phyloP scores from a whole-genome alignment of 2,797 vertebrate species.

The Phoxinus dragarum region DNA sequence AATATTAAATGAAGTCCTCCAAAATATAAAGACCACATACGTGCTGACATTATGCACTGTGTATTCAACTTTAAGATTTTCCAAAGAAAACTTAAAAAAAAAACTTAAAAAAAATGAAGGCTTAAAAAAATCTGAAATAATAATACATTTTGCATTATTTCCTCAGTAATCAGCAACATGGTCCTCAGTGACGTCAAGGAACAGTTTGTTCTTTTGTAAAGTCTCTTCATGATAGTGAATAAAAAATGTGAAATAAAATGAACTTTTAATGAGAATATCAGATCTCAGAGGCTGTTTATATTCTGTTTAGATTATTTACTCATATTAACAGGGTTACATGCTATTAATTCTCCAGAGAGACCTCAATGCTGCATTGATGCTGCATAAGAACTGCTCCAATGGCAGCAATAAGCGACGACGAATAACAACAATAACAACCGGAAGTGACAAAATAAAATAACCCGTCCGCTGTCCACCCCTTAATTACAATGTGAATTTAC shows the following conservation, averaged over 20 bases:
- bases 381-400: background rate
- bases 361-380: slow-evolving; percentile 10
- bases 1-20: slow-evolving; percentile 20
- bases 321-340: background rate
- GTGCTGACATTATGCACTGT: background rate
- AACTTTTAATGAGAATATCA: no score
- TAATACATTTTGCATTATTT: background rate
- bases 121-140: background rate
- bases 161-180: background rate
- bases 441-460: slow-evolving; percentile 31
- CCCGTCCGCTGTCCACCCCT: background rate
- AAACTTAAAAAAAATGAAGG: no score
- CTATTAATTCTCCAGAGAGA: background rate
- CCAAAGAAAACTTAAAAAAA: background rate
- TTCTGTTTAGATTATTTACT: background rate
- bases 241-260: background rate
- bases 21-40: slow-evolving; percentile 60
- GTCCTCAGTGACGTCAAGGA: slow-evolving; percentile 14
- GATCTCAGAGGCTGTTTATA: background rate
- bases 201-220: slow-evolving; percentile 15
- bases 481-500: no score
- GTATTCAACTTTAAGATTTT: background rate
- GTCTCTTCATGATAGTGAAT: background rate
- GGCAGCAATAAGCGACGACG: background rate
- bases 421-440: slow-evolving; percentile 20